A percentile compares a stretch with the other conserved stretches of the same genome.
Evolutionary conservation across 1,140 invertebrate genomes (phyloP).

Genomic region (Drosophila baimaii): DNA sequence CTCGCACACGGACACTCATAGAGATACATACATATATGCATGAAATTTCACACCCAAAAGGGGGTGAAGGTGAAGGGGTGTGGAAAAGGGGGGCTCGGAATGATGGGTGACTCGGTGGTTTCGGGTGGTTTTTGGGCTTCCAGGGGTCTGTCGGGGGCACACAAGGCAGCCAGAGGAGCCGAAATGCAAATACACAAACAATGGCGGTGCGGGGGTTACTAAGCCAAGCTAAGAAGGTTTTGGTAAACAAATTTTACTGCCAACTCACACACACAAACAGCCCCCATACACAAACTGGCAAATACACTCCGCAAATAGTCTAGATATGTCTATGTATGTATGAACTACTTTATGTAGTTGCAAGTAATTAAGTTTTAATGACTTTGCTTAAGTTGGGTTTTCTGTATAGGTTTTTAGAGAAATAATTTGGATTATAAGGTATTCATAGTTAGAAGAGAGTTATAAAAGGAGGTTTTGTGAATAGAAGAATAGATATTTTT

Average conservation of each 20-base stretch:
- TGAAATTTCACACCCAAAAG: constrained; percentile 75
- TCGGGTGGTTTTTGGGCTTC: constrained; percentile 16
- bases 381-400: not conserved
- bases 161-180: constrained; percentile 46
- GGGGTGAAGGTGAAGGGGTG: constrained; percentile 21
- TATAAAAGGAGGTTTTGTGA: not conserved
- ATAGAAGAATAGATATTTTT: not conserved
- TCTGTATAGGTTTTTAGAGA: not conserved
- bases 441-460: not conserved
- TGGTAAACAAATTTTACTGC: constrained; percentile 77
- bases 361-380: constrained; percentile 14
- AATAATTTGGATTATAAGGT: not conserved
- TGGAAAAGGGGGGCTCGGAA: constrained; percentile 1
- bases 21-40: constrained; percentile 64
- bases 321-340: no score
- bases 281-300: constrained; percentile 38
- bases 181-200: constrained; percentile 81
- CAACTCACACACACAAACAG: constrained; percentile 54
- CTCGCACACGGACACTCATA: constrained; percentile 17
- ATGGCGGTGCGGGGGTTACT: constrained; percentile 76
- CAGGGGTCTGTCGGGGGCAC: constrained; percentile 3
- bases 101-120: constrained; percentile 21
- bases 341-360: constrained; percentile 7
- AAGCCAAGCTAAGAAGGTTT: constrained; percentile 82
- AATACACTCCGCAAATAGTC: constrained; percentile 15